Conservation (phyloP, 2,888 invertebrate genomes). For the Lasiommata megera region DNA sequence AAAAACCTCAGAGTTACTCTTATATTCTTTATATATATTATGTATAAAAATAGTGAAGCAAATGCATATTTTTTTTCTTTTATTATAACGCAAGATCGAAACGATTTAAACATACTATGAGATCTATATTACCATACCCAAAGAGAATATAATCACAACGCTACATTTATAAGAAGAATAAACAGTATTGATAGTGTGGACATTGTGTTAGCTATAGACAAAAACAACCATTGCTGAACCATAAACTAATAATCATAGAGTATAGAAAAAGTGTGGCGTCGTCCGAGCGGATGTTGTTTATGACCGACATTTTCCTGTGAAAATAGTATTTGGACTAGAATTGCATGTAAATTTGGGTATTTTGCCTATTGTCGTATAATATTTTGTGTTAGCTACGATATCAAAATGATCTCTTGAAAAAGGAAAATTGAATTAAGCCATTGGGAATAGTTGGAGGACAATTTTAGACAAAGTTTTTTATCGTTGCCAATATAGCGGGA, state of each 20-base stretch:
- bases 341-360: slow-evolving; percentile 39
- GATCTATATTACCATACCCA: too few species aligned
- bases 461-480: slow-evolving; percentile 41
- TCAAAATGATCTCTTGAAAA: slow-evolving; percentile 17
- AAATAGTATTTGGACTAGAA: slow-evolving; percentile 52
- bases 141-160: too few species aligned
- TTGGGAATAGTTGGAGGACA: slow-evolving; percentile 10
- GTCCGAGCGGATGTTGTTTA: slow-evolving; percentile 68
- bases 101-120: too few species aligned
- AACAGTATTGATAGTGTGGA: slow-evolving; percentile 1
- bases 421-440: slow-evolving; percentile 7
- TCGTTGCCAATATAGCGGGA: slow-evolving; percentile 71
- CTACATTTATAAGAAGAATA: too few species aligned
- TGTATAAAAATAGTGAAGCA: too few species aligned
- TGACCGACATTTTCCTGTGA: slow-evolving; percentile 71
- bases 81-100: too few species aligned
- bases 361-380: slow-evolving; percentile 32
- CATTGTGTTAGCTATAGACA: slow-evolving; percentile 6
- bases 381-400: slow-evolving; percentile 24
- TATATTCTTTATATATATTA: too few species aligned
- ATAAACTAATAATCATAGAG: not conserved
- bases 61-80: too few species aligned
- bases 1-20: too few species aligned
- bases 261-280: slow-evolving; percentile 66
- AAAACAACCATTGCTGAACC: not conserved